phyloP scores from a whole-genome alignment of 2,797 vertebrate genomes.

The Champsocephalus esox region DNA sequence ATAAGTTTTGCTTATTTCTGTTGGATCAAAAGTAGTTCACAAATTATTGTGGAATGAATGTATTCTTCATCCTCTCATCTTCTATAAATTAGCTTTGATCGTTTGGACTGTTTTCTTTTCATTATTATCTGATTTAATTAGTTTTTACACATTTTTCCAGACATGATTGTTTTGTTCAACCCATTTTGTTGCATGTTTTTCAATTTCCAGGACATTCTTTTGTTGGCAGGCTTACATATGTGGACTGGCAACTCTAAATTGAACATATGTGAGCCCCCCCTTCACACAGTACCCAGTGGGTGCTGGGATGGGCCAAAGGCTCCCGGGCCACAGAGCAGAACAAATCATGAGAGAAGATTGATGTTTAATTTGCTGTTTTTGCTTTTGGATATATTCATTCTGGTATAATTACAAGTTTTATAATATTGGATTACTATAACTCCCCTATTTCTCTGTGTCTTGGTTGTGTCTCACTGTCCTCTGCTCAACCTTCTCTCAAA shows the following conservation, averaged over 20 bases:
- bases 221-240: neutral
- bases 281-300: neutral
- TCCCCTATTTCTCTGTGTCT: neutral
- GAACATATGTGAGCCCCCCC: constrained; percentile 7
- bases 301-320: neutral
- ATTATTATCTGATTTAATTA: neutral
- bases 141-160: neutral
- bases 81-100: neutral
- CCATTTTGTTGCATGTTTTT: neutral
- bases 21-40: neutral
- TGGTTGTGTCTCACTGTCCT: constrained; percentile 5
- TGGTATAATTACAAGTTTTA: neutral
- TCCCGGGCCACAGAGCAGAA: neutral
- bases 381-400: neutral
- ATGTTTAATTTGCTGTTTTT: neutral
- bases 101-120: neutral
- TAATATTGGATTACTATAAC: neutral
- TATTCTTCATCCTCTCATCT: neutral
- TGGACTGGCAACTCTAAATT: neutral
- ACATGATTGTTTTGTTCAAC: neutral
- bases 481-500: constrained; percentile 9
- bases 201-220: neutral
- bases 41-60: neutral
- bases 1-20: neutral
- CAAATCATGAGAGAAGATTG: neutral